Base-by-base conservation (phyloP, 2,888 invertebrate genomes). In the Himalopsyche tibetana region DNA sequence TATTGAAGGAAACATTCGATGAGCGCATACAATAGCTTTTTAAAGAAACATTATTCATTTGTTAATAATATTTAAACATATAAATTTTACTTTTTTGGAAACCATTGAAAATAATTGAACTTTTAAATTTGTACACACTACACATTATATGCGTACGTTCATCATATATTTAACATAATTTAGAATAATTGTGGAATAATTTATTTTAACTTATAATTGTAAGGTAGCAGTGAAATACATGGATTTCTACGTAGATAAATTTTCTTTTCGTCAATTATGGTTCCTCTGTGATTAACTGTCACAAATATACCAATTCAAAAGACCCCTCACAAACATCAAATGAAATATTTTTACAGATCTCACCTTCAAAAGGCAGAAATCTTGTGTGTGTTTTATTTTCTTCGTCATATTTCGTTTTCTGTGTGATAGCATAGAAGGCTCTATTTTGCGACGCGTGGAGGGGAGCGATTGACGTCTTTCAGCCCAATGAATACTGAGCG, bases 351-450 rank as follows among this genome's bases (percentile, higher is more conserved):
- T 63, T 63, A 63, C 19, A 63, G 63, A 63, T 63, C 63, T 15
- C 63, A 63, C 63, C 63, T 63, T 63, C 63, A 63, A 63, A 63
- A 63, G 63, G 28, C 63, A 63, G 19, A 63, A 63, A 63, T 63
- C 19, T 19, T 63, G 11, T 63, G 63, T 63, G 63, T 19, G 63
- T 63, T 63, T 63, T 55, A 11, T 63, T 28, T 63, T 63, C 63
- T 63, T 63, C 63, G n/a, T 63, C 63, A 63, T 63, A 63, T 63
- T 63, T 63, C 63, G 63, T 63, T 63, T 63, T 63, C 63, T 63
- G 19, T 63, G 28, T 63, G 63, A 63, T 28, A 28, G 63, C 63
- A 63, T 28, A 63, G 63, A 3, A 63, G 63, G 63, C 63, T 63
- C 63, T 63, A 63, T 63, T 63, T 19, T 63, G 28, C 19, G 19